Base-by-base conservation (phyloP, 2,888 invertebrate species). In the Listrodromus nycthemerus region DNA sequence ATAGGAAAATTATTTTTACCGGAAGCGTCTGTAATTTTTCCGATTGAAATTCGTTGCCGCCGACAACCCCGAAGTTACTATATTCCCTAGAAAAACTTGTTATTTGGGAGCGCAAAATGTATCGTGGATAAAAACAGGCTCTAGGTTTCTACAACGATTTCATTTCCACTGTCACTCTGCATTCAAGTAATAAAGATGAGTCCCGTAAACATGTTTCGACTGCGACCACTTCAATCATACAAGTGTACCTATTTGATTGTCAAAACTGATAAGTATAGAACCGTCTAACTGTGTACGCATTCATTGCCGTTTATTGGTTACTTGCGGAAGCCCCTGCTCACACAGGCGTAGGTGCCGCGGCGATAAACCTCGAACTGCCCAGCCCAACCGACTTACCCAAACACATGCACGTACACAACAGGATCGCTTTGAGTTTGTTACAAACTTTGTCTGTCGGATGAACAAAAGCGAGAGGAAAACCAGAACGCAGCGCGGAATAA, bases 351-450 rank as follows among this genome's bases (percentile, higher is more conserved):
- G 63, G 37, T 37, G 2, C 33, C 63, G 33, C 33, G 30, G 33
- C 63, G 37, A 63, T 63, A 63, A 37, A 63, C 10, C 63, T 33
- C 63, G 63, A 33, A 33, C 24, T 27, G 61, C 33, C 30, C 63
- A 63, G 19, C 37, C 19, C 33, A 33, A 19, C 33, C 63, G 37
- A 37, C 30, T 63, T 19, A 37, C 21, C 6, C 45, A 13, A 41
- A 45, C 45, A 13, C 45, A 24, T 24, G n/a, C n/a, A 50, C 69
- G 19, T 0, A 7, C 30, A 19, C 24, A 41, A 30, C 33, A 55
- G 33, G 37, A 16, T 50, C 48, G 50, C 65, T 65, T 65, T 79
- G 50, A 71, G 71, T 79, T 79, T 52, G 78, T 79, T 79, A 65
- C 24, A 65, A 71, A 79, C 19, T 71, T 79, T 41, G 41, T 41